These are phyloP conservation scores for Scaptomyza pallida DNA, from an alignment of 1,140 invertebrate genomes.

Conservation along the genomic window DNA sequence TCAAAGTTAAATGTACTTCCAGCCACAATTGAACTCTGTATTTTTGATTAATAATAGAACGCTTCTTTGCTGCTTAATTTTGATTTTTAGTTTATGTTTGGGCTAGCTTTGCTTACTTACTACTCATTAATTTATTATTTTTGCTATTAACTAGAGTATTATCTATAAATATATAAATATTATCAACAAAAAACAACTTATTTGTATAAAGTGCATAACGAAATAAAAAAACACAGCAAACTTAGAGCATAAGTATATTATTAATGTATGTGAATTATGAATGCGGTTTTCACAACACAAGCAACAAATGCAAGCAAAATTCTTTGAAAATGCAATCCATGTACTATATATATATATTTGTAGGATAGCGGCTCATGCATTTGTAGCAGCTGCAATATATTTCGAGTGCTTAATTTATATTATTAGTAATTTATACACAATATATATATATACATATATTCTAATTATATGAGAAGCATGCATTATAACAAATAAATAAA, in stretches of 20 bases:
- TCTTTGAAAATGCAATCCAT: slow-evolving; percentile 38
- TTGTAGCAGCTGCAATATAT: slow-evolving; percentile 71
- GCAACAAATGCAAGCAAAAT: slow-evolving; percentile 26
- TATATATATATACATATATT: no score
- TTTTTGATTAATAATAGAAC: slow-evolving; percentile 35
- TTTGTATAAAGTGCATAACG: slow-evolving; percentile 72
- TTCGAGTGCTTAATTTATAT: slow-evolving; percentile 78
- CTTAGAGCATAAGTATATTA: slow-evolving; percentile 41
- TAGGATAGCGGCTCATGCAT: slow-evolving; percentile 41
- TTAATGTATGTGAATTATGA: slow-evolving; percentile 47
- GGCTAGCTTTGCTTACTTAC: slow-evolving; percentile 64
- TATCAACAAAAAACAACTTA: slow-evolving; percentile 33
- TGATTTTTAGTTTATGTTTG: slow-evolving; percentile 43
- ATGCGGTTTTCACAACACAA: slow-evolving; percentile 40
- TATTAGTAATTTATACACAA: slow-evolving; percentile 70
- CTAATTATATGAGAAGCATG: slow-evolving; percentile 40
- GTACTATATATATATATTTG: slow-evolving; percentile 38
- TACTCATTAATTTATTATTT: slow-evolving; percentile 76
- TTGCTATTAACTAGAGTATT: slow-evolving; percentile 68
- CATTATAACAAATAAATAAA: slow-evolving; percentile 58
- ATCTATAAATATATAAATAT: slow-evolving; percentile 22
- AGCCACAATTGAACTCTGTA: slow-evolving; percentile 68
- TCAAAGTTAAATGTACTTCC: slow-evolving; percentile 66
- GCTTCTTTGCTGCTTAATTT: slow-evolving; percentile 67
- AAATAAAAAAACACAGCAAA: slow-evolving; percentile 16